Evolutionary conservation across 2,888 invertebrate genomes (phyloP).

Genomic region (Petrolisthes manimaculis): DNA sequence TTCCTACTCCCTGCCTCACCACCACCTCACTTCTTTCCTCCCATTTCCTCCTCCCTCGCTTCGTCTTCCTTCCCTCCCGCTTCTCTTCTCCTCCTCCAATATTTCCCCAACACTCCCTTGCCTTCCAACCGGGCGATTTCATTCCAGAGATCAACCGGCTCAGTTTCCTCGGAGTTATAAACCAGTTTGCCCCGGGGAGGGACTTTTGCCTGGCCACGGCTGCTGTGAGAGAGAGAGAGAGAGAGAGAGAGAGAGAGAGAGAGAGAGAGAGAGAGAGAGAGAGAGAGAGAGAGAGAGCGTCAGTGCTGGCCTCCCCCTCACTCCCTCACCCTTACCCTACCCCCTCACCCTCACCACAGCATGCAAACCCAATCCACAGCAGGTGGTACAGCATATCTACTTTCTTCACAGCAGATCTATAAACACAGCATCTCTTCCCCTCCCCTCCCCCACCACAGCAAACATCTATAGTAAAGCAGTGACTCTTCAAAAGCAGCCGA

Average conservation of each 20-base stretch:
- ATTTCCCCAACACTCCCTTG: not conserved
- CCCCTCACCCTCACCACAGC: constrained; percentile 2
- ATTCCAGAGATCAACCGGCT: constrained; percentile 54
- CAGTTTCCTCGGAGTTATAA: constrained; percentile 50
- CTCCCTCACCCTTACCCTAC: not conserved
- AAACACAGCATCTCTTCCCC: too few species aligned
- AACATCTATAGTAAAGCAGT: too few species aligned
- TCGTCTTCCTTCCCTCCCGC: not conserved
- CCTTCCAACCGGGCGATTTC: constrained; percentile 37
- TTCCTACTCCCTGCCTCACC: not conserved
- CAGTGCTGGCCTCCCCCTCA: not conserved
- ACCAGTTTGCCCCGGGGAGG: constrained; percentile 41
- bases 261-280: not conserved
- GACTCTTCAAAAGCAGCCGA: too few species aligned
- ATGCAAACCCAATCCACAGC: too few species aligned
- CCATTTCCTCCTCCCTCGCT: not conserved
- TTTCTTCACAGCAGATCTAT: too few species aligned
- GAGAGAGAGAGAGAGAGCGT: not conserved
- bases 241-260: constrained; percentile 16
- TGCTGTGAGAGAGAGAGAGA: not conserved
- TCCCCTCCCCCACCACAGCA: too few species aligned
- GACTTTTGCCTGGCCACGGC: constrained; percentile 39
- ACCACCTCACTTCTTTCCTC: not conserved
- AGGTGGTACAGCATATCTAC: too few species aligned
- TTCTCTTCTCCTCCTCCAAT: not conserved